A percentile compares a stretch with the other conserved stretches of the same genome.
Evolutionary conservation across 2,888 invertebrate species (phyloP).

Genomic region (Apamea epomidion): DNA sequence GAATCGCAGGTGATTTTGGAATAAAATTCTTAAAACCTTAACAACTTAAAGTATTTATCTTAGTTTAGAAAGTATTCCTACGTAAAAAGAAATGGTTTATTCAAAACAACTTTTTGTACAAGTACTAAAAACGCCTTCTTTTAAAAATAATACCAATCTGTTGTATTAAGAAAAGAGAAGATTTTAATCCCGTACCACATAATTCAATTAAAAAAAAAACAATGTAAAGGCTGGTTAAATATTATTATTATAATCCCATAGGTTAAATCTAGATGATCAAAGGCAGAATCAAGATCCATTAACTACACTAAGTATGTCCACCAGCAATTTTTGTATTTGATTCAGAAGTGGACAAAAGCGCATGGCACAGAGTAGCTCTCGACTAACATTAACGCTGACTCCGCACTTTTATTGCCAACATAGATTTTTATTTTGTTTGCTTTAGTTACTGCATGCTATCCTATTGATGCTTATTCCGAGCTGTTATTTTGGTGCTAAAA

Average conservation of each 20-base stretch:
- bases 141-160: neutral
- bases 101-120: neutral
- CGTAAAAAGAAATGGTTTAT: slow-evolving; percentile 28
- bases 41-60: slow-evolving; percentile 42
- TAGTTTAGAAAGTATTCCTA: slow-evolving; percentile 20
- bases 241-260: neutral
- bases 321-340: slow-evolving; percentile 11
- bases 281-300: neutral
- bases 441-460: slow-evolving; percentile 22
- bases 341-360: slow-evolving; percentile 14
- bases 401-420: slow-evolving; percentile 52
- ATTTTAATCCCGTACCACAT: neutral
- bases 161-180: neutral
- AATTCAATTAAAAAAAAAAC: neutral
- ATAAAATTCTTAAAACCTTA: slow-evolving; percentile 39
- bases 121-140: neutral
- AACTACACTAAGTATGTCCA: neutral
- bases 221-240: neutral
- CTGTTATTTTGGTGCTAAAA: slow-evolving; percentile 10
- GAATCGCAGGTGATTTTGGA: slow-evolving; percentile 48
- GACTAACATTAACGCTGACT: slow-evolving; percentile 47
- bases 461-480: slow-evolving; percentile 10
- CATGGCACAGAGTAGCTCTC: slow-evolving; percentile 30
- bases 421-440: slow-evolving; percentile 53
- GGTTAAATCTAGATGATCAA: neutral